Evolutionary conservation across 2,888 invertebrate species (phyloP), one percentile per base, ranked within the genome.

Genomic region (Toxonevra muliebris): DNA sequence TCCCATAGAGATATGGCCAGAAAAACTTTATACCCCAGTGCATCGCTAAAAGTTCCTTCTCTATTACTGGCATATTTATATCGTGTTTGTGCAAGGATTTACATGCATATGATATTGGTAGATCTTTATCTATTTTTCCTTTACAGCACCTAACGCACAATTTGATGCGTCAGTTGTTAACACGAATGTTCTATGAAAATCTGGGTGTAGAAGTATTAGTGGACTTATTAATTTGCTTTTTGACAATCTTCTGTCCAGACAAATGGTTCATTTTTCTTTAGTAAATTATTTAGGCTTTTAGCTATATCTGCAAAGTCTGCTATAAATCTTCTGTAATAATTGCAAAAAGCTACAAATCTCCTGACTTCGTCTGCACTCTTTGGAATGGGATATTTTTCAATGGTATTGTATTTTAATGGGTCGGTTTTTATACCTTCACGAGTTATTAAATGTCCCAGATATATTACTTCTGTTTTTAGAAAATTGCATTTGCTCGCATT

Each of bases 41-140:
- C 45, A 69, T 71, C 15, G 64, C 69, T 15, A 76, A 57, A 7
- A 78, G 61, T 73, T 80, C 79, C 61, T 75, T 77, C 62, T 80
- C 79, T 12, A 75, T 77, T 0, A 76, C 74, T 1, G 73, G 64
- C 65, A 77, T 79, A 55, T 75, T 77, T 13, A 59, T 30, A 60
- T 80, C 78, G 9, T 75, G 73, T 55, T 72, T 73, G 19, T 70
- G 73, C 5, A 79, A 62, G 1, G 77, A 77, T 62, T 74, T 66
- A 15, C 75, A 75, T 0, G 79, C 76, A 62, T 76, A 81, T 11
- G 77, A 77, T 40, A 81, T 74, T 3, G 80, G 78, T 52, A 69
- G 19, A 71, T 78, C 74, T 41, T 17, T 11, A 7, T 62, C 70
- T 10, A 68, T 68, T 41, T 69, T 69, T 13, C 69, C 71, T 66